These are phyloP conservation scores for Hemibagrus guttatus DNA, from an alignment of 2,797 vertebrate species.

Conservation along the genomic window DNA sequence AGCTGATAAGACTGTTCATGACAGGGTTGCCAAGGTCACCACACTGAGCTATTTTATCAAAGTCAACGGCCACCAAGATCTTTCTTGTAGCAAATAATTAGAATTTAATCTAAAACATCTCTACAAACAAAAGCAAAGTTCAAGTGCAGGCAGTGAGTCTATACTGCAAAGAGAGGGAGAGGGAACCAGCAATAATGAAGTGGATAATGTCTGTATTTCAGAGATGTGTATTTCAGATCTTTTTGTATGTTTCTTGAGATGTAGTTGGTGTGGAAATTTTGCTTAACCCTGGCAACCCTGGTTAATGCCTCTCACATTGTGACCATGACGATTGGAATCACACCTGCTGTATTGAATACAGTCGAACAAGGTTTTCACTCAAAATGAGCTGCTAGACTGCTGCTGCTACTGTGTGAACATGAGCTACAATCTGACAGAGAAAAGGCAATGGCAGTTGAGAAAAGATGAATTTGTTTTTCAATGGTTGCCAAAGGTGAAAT, in stretches of 20 bases:
- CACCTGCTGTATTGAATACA: constrained; percentile 2
- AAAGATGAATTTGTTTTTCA: neutral
- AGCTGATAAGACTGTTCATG: neutral
- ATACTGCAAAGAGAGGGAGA: neutral
- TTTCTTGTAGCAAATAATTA: neutral
- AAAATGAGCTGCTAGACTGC: neutral
- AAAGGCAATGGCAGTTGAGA: neutral
- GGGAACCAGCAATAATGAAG: neutral
- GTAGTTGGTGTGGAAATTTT: neutral
- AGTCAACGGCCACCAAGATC: neutral
- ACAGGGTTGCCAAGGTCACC: neutral
- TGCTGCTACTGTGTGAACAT: neutral
- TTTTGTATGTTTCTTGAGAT: neutral
- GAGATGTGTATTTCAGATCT: neutral
- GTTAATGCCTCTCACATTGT: neutral
- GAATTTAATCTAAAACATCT: neutral
- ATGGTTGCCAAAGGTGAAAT: neutral
- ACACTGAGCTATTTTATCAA: neutral
- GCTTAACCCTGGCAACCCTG: neutral
- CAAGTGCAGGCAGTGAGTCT: neutral
- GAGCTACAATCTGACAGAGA: neutral
- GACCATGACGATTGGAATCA: neutral
- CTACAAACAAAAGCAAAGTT: neutral
- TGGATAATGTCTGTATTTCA: neutral
- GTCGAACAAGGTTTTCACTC: neutral